Base-by-base conservation (phyloP, 2,888 invertebrate species). In the Acholoe squamosa region DNA sequence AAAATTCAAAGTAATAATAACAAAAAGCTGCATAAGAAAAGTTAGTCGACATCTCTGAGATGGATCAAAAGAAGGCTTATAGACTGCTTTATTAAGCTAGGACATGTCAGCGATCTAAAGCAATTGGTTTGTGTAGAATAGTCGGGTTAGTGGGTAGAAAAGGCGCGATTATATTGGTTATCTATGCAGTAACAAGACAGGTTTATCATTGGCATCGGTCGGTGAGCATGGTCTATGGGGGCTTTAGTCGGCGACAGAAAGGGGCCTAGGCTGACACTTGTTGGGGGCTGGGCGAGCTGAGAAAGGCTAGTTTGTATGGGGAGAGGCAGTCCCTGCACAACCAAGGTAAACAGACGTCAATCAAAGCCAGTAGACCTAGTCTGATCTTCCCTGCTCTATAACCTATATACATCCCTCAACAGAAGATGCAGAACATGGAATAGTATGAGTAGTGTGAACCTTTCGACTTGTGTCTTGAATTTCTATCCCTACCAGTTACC, bases 91-190 rank as follows among this genome's bases (percentile, higher is more conserved):
- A 86, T 86, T 86, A 86, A 54, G 54, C 56, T 22, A 28, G 43
- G 54, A 33, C 52, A 31, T 86, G 86, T 52, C 86, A 25, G 86
- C 54, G 52, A 14, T 31, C 31, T 52, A 54, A 28, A 31, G 86
- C 86, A 28, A 86, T 56, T 54, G 86, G 56, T 31, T n/a, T 0
- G 54, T 54, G 86, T 56, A 86, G 54, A 86, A 86, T 31, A 25
- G 86, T 31, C 54, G 56, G 86, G 86, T 52, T 31, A 54, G 56
- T 22, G 28, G 25, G 56, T 28, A 52, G 52, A 86, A 86, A 84
- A 54, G 86, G 54, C 54, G 52, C 56, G 52, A 86, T 86, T 54
- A 86, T 86, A 86, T 52, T 86, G 86, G 86, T 86, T 86, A 86
- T 86, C 86, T 52, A 25, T 28, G 86, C 28, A 54, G 86, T 56